Evolutionary conservation across 2,888 invertebrate genomes (phyloP).

Genomic region (Buathra laborator): DNA sequence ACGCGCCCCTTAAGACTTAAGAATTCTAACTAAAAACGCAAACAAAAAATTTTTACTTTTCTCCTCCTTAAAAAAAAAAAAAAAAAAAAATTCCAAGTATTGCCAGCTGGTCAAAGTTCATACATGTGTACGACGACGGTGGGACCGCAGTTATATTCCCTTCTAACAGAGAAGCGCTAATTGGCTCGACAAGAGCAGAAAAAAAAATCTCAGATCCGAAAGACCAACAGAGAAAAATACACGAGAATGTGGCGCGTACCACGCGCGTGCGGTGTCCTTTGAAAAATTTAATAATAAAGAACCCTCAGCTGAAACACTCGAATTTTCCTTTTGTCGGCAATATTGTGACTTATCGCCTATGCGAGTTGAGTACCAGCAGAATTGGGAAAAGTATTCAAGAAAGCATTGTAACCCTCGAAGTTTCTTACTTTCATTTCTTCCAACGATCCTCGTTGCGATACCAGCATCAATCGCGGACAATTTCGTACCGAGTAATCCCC

Average conservation of each 20-base stretch:
- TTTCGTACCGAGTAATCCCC: slow-evolving; percentile 12
- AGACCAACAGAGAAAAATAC: slow-evolving; percentile 54
- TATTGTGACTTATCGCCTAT: slow-evolving; percentile 37
- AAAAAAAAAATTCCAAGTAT: slow-evolving; percentile 3
- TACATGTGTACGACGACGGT: slow-evolving; percentile 37
- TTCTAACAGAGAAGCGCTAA: slow-evolving; percentile 62
- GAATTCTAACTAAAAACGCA: slow-evolving; percentile 60
- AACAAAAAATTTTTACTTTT: slow-evolving; percentile 49
- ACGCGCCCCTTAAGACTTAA: slow-evolving; percentile 21
- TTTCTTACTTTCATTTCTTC: slow-evolving; percentile 20
- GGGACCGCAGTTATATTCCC: neutral
- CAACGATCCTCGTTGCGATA: slow-evolving; percentile 22
- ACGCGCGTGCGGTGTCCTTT: slow-evolving; percentile 67
- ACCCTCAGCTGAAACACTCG: slow-evolving; percentile 45
- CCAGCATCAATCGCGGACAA: slow-evolving; percentile 50
- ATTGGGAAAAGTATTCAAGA: slow-evolving; percentile 23
- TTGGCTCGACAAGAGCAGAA: slow-evolving; percentile 67
- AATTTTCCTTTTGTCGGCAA: slow-evolving; percentile 60
- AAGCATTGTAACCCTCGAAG: slow-evolving; percentile 33
- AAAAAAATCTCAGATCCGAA: slow-evolving; percentile 69
- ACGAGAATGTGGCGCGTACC: slow-evolving; percentile 50
- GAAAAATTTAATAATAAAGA: slow-evolving; percentile 65
- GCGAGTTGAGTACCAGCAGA: slow-evolving; percentile 35
- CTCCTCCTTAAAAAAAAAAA: neutral
- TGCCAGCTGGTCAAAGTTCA: slow-evolving; percentile 54